These are phyloP conservation scores for Microcebus tavaratra DNA, from an alignment of 2,113 vertebrate species.

Conservation along the genomic window DNA sequence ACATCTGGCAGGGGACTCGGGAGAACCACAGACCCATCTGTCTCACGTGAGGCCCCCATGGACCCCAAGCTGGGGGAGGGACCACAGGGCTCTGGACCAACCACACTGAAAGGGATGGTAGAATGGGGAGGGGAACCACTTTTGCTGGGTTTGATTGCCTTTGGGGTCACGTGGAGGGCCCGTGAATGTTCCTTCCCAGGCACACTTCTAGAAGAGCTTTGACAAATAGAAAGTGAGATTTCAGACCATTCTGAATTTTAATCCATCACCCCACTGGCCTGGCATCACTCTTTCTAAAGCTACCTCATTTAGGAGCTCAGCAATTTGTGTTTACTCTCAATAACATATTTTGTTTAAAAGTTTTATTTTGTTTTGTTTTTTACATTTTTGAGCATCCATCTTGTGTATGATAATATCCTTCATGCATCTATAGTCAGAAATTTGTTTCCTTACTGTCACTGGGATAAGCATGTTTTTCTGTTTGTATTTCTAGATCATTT, in stretches of 20 bases:
- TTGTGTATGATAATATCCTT: background rate
- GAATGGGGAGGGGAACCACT: no score
- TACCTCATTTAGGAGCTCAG: background rate
- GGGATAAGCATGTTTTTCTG: background rate
- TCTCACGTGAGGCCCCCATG: background rate
- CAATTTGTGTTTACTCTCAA: background rate
- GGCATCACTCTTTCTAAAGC: background rate
- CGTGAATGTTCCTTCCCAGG: background rate
- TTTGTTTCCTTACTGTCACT: background rate
- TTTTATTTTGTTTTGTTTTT: background rate
- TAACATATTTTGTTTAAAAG: background rate
- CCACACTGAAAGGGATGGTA: no score
- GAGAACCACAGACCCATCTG: background rate
- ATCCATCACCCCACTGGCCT: background rate
- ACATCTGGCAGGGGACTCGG: background rate
- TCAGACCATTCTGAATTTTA: background rate
- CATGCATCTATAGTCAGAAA: background rate
- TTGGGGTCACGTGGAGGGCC: background rate
- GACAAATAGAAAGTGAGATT: background rate
- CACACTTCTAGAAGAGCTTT: background rate
- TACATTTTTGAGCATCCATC: background rate
- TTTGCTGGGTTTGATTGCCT: background rate
- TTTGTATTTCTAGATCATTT: constrained; percentile 53
- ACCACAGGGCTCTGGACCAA: background rate
- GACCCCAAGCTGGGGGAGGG: background rate